Conservation (phyloP, 2,797 vertebrate genomes). For the Aphelocoma californica region DNA sequence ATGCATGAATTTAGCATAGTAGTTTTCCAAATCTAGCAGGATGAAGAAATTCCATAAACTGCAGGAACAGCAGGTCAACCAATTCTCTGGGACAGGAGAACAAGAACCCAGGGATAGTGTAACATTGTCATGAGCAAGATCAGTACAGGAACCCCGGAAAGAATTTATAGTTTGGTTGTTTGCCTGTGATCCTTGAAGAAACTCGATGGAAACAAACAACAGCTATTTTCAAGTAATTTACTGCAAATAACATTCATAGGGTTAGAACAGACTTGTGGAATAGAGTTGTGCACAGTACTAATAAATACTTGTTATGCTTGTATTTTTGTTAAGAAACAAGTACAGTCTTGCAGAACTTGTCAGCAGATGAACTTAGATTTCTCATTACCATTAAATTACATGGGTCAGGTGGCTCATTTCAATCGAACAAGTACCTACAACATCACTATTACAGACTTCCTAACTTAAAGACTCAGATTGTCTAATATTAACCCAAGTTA, state of each 20-base stretch:
- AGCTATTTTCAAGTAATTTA: neutral
- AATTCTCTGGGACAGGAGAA: neutral
- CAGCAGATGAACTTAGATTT: neutral
- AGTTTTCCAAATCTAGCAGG: neutral
- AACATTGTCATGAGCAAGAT: neutral
- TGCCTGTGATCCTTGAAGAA: neutral
- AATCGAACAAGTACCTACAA: neutral
- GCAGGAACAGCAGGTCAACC: neutral
- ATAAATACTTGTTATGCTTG: neutral
- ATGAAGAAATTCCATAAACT: neutral
- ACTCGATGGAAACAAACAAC: neutral
- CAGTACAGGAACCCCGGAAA: neutral
- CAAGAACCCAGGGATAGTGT: neutral
- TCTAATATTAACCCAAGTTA: neutral
- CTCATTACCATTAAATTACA: neutral
- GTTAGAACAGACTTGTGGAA: neutral
- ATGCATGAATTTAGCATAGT: neutral
- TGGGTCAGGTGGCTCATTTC: neutral
- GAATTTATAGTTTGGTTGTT: neutral
- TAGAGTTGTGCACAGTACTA: neutral
- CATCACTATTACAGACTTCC: neutral
- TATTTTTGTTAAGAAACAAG: neutral
- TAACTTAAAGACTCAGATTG: neutral
- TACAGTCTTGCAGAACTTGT: neutral
- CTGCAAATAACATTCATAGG: neutral